Evolutionary conservation across 2,113 vertebrate species (phyloP).

Genomic region (Crypturellus undulatus): DNA sequence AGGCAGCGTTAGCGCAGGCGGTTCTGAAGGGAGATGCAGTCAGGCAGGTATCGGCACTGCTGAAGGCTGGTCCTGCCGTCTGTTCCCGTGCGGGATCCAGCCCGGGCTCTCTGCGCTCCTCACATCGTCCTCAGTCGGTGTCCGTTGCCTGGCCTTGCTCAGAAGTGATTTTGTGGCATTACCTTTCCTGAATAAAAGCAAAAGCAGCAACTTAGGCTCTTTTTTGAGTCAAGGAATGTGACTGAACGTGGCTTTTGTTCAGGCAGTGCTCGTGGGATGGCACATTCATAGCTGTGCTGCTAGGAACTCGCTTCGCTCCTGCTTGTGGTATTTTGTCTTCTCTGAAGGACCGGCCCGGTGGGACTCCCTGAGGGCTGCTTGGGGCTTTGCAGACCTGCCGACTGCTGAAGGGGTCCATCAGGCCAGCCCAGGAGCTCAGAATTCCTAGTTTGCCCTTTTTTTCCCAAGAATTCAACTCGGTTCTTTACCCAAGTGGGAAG

Average conservation of each 20-base stretch:
- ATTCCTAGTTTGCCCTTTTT: neutral
- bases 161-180: rapidly evolving
- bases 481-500: neutral
- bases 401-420: neutral
- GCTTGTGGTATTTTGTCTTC: too few species aligned
- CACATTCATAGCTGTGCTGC: neutral
- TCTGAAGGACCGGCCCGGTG: neutral
- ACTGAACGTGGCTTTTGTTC: neutral
- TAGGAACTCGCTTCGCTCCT: rapidly evolving
- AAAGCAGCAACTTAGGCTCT: neutral
- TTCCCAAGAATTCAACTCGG: rapidly evolving
- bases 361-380: neutral
- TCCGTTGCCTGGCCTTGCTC: rapidly evolving
- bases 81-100: neutral
- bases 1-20: rapidly evolving
- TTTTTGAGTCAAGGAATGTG: rapidly evolving
- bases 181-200: too few species aligned
- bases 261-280: rapidly evolving
- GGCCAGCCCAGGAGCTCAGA: rapidly evolving
- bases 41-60: rapidly evolving
- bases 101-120: rapidly evolving
- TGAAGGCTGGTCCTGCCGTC: rapidly evolving
- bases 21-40: neutral
- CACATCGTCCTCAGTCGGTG: rapidly evolving
- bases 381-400: rapidly evolving